Percentiles rank a stretch among this genome's conserved stretches.
Conservation (phyloP, 1,140 invertebrate species). For the Drosophila parabipectinata region DNA sequence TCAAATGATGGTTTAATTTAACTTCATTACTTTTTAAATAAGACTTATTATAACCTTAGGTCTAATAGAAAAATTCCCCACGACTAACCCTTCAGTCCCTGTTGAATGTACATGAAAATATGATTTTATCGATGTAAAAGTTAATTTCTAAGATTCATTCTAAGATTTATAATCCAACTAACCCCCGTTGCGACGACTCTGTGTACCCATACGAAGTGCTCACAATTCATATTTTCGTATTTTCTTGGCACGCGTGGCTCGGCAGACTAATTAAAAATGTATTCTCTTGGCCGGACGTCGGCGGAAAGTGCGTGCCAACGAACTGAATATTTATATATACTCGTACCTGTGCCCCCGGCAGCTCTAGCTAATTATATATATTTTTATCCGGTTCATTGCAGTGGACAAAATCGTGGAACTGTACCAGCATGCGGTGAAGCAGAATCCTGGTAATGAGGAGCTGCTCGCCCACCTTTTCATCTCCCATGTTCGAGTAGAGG, state of each 20-base stretch:
- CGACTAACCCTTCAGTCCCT: background rate
- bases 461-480: constrained; percentile 97
- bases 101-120: background rate
- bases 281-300: constrained; percentile 56
- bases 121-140: background rate
- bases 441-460: constrained; percentile 95
- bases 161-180: background rate
- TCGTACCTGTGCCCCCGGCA: constrained; percentile 19
- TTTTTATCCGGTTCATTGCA: constrained; percentile 84
- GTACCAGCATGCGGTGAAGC: constrained; percentile 94
- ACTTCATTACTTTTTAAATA: background rate
- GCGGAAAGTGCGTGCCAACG: constrained; percentile 60
- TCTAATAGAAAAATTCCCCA: background rate
- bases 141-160: background rate
- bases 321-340: constrained; percentile 32
- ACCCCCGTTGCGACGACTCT: constrained; percentile 10
- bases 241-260: constrained; percentile 68
- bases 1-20: too few relatives aligned
- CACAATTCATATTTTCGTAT: constrained; percentile 65
- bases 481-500: constrained; percentile 95
- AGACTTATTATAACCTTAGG: background rate
- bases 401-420: constrained; percentile 94
- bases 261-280: constrained; percentile 61
- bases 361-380: constrained; percentile 38
- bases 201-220: constrained; percentile 21